These are phyloP conservation scores for Buathra laborator DNA, from an alignment of 2,888 invertebrate genomes.

Conservation along the genomic window DNA sequence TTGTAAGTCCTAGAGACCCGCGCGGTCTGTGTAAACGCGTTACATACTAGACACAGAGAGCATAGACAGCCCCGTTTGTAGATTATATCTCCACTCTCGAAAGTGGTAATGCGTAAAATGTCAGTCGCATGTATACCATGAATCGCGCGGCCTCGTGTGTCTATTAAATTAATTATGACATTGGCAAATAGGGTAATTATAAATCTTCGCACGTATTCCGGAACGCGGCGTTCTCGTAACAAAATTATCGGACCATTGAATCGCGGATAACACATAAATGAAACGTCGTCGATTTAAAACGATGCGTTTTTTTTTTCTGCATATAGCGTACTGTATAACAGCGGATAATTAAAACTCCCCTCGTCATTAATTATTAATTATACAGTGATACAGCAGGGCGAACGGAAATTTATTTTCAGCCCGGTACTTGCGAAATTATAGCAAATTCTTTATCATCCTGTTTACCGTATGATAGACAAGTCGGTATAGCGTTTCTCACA, in stretches of 20 bases:
- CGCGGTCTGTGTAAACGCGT: slow-evolving; percentile 14
- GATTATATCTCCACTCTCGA: slow-evolving; percentile 54
- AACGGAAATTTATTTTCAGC: slow-evolving; percentile 61
- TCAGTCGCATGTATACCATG: slow-evolving; percentile 40
- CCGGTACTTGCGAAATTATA: slow-evolving; percentile 60
- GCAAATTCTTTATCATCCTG: slow-evolving; percentile 65
- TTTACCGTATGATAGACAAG: slow-evolving; percentile 48
- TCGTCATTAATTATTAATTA: slow-evolving; percentile 65
- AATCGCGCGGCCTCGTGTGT: slow-evolving; percentile 48
- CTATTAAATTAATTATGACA: slow-evolving; percentile 55
- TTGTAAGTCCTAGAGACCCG: slow-evolving; percentile 4
- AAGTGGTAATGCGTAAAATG: slow-evolving; percentile 59
- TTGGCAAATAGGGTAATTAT: slow-evolving; percentile 56
- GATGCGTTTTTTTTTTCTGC: not conserved
- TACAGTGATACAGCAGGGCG: slow-evolving; percentile 64
- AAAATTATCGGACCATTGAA: slow-evolving; percentile 54
- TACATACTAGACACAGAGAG: slow-evolving; percentile 11
- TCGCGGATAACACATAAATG: slow-evolving; percentile 58
- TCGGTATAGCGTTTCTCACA: slow-evolving; percentile 20
- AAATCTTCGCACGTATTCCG: slow-evolving; percentile 34
- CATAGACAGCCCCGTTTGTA: not conserved
- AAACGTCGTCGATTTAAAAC: slow-evolving; percentile 47
- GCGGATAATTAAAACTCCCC: slow-evolving; percentile 63
- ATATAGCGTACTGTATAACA: not conserved
- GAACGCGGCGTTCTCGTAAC: slow-evolving; percentile 38